Conservation (phyloP, 2,113 vertebrate species). For the Aix galericulata region DNA sequence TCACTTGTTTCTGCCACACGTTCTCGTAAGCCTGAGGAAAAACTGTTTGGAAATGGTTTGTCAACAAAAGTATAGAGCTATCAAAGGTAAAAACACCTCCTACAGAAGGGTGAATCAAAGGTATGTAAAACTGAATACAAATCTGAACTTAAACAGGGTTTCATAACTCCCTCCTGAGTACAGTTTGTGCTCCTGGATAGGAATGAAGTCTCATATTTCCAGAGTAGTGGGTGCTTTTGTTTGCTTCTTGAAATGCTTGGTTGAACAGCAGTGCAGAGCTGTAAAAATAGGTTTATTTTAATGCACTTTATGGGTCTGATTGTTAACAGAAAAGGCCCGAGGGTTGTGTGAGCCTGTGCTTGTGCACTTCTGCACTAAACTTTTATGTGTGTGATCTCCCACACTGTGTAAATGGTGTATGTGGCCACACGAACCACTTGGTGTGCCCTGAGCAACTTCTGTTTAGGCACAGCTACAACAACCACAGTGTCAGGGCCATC, state of each 20-base stretch:
- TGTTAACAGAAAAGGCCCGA: slow-evolving; percentile 57
- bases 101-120: slow-evolving; percentile 35
- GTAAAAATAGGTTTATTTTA: slow-evolving; percentile 68
- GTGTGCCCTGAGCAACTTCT: neutral
- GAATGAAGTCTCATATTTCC: slow-evolving; percentile 39
- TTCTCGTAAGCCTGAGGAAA: neutral
- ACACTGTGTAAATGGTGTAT: slow-evolving; percentile 9
- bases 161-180: slow-evolving; percentile 33
- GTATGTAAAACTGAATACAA: slow-evolving; percentile 60
- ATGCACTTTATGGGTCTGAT: slow-evolving; percentile 64
- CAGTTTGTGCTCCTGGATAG: slow-evolving; percentile 53
- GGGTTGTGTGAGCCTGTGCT: slow-evolving; percentile 39
- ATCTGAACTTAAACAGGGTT: slow-evolving; percentile 42
- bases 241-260: slow-evolving; percentile 60
- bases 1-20: neutral
- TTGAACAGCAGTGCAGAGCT: slow-evolving; percentile 54
- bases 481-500: neutral
- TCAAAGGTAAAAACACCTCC: neutral
- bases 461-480: neutral
- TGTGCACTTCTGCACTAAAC: slow-evolving; percentile 40
- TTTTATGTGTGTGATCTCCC: slow-evolving; percentile 38
- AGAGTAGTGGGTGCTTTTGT: slow-evolving; percentile 62
- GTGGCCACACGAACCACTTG: slow-evolving; percentile 18
- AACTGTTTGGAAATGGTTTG: slow-evolving; percentile 5
- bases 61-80: neutral